These are phyloP conservation scores for Alouatta palliata DNA, from an alignment of 2,113 vertebrate species.

Conservation along the genomic window DNA sequence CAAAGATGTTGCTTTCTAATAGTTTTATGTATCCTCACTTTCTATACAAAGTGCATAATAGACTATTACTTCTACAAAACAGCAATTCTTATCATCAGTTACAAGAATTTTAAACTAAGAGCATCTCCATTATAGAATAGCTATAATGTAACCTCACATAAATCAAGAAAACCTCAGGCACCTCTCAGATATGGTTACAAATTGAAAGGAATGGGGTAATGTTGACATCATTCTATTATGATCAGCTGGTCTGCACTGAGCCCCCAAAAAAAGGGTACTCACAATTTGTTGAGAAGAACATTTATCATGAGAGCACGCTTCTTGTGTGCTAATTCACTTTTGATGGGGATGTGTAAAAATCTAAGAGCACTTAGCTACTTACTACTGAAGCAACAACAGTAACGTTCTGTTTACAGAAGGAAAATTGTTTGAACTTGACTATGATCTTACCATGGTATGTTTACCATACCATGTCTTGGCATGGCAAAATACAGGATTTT, in stretches of 20 bases:
- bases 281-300: constrained; percentile 7
- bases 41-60: background rate
- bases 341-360: constrained; percentile 23
- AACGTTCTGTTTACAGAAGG: background rate
- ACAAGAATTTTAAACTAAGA: constrained; percentile 6
- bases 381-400: background rate
- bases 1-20: background rate
- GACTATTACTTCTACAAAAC: background rate
- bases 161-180: background rate
- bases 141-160: background rate
- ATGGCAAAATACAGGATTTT: background rate
- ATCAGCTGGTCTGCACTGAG: background rate
- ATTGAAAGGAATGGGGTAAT: background rate
- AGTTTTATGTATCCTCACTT: constrained; percentile 14
- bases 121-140: background rate
- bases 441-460: background rate
- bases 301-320: constrained; percentile 1
- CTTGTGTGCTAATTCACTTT: constrained; percentile 2
- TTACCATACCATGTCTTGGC: background rate
- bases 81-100: background rate
- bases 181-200: background rate
- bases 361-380: constrained; percentile 33
- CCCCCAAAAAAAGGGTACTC: background rate
- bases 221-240: background rate
- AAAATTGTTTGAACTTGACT: background rate